Conservation (phyloP, 2,797 vertebrate genomes). For the Acestrorhynchus altus region DNA sequence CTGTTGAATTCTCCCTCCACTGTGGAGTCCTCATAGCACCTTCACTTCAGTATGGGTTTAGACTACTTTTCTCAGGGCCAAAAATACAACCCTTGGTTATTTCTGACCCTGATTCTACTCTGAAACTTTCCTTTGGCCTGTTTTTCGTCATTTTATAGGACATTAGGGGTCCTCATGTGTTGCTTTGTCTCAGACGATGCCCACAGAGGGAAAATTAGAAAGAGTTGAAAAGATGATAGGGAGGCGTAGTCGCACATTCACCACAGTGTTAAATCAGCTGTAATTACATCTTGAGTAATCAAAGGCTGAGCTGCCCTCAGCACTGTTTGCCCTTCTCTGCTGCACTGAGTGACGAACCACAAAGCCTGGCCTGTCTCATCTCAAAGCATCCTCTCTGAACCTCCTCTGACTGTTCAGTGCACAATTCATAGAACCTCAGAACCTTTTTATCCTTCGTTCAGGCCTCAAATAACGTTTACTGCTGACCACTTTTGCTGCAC, state of each 20-base stretch:
- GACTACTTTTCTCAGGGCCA: neutral
- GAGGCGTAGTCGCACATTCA: slow-evolving; percentile 36
- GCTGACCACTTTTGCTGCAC: slow-evolving; percentile 1
- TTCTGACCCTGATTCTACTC: neutral
- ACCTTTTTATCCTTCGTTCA: neutral
- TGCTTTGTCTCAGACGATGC: slow-evolving; percentile 20
- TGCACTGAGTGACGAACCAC: slow-evolving; percentile 26
- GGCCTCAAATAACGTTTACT: neutral
- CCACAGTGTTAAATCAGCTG: slow-evolving; percentile 45
- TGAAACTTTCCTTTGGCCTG: neutral
- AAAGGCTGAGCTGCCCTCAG: slow-evolving; percentile 28
- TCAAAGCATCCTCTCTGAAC: slow-evolving; percentile 18
- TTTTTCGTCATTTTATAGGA: neutral
- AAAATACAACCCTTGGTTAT: neutral
- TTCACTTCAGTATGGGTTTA: neutral
- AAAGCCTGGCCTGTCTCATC: slow-evolving; percentile 25
- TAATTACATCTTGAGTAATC: slow-evolving; percentile 55
- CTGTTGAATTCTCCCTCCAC: too few species aligned
- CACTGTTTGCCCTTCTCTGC: slow-evolving; percentile 20
- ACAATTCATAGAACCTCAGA: neutral
- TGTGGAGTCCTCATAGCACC: too few species aligned
- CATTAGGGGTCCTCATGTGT: neutral
- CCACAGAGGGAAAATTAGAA: slow-evolving; percentile 19
- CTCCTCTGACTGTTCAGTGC: neutral
- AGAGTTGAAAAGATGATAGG: slow-evolving; percentile 19